A percentile compares a stretch with the other conserved stretches of the same genome.
These are phyloP conservation scores for Syrmaticus mikado DNA, from an alignment of 2,113 vertebrate species.

Conservation along the genomic window DNA sequence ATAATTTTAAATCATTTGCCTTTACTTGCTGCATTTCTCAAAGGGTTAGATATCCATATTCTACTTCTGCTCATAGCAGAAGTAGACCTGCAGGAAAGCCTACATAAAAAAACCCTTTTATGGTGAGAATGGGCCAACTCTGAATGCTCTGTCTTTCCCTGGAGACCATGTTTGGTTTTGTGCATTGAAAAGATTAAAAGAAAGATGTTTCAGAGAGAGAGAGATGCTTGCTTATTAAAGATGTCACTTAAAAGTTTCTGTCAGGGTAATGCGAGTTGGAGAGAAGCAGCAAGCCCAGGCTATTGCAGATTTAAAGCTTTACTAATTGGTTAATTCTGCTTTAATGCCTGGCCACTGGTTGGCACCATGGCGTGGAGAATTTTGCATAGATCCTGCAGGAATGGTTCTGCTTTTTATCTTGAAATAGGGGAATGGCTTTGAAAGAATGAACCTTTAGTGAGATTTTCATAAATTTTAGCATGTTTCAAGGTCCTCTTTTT, in stretches of 20 bases:
- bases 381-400: conserved; percentile 31
- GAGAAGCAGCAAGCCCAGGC: background rate
- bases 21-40: background rate
- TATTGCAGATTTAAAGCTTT: conserved; percentile 10
- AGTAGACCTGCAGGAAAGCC: background rate
- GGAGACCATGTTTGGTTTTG: background rate
- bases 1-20: background rate
- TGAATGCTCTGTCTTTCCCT: background rate
- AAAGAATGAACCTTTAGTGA: background rate
- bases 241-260: background rate
- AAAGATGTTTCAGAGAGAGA: background rate
- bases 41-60: background rate
- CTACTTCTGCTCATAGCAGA: background rate
- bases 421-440: conserved; percentile 17
- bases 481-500: background rate
- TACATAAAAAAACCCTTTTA: background rate
- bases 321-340: conserved; percentile 54
- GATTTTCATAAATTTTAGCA: background rate
- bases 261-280: background rate
- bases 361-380: conserved; percentile 1
- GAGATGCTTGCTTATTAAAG: conserved; percentile 30
- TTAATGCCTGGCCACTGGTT: conserved; percentile 41
- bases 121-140: background rate
- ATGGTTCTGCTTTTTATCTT: conserved; percentile 19
- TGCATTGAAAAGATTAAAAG: conserved; percentile 35